Base-by-base conservation (phyloP, 1,140 invertebrate genomes). In the Lycorma delicatula region DNA sequence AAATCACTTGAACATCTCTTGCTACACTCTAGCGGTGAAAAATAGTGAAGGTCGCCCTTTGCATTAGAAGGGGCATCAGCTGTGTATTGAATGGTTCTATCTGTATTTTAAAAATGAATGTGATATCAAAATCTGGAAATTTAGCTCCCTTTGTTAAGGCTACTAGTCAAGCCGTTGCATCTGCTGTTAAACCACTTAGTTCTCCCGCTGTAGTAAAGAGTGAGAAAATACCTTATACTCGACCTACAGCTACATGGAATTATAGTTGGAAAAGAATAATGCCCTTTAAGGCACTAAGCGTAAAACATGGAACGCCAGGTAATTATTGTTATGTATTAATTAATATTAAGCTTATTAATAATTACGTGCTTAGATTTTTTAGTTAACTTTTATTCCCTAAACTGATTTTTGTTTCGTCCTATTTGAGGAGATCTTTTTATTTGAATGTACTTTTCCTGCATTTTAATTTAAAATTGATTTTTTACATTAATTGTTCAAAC, bases 121-220 rank as follows among this genome's bases (percentile, higher is more conserved):
- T 81, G 28, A 81, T 83, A 48, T 72, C 81, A 48, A 80, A 81
- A 64, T 82, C 81, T 60, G 72, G 77, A 41, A 77, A 74, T 56
- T 68, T 83, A 52, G 71, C 78, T 34, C 78, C 82, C 48, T 81
- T 79, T 63, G 72, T 81, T 51, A 79, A 79, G 56, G 78, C 78
- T 20, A 71, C 77, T 9, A 73, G 75, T n/a, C 77, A 77, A 59
- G 77, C 76, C 5, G 72, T 84, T 22, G 72, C 79, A 13, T 54
- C 56, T 77, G 75, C 63, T 78, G 78, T 20, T 0, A 75, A 77
- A 60, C 75, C 80, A 18, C 70, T 74, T 5, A 69, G 72, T 2
- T 67, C 66, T 20, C 74, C 72, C 27, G 72, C 67, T 62, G 65
- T 67, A 63, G 72, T 67, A 60, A 63, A 59, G 65, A 77, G 64